These are phyloP conservation scores for Hassar affinis DNA, from an alignment of 2,113 vertebrate species.

Conservation along the genomic window DNA sequence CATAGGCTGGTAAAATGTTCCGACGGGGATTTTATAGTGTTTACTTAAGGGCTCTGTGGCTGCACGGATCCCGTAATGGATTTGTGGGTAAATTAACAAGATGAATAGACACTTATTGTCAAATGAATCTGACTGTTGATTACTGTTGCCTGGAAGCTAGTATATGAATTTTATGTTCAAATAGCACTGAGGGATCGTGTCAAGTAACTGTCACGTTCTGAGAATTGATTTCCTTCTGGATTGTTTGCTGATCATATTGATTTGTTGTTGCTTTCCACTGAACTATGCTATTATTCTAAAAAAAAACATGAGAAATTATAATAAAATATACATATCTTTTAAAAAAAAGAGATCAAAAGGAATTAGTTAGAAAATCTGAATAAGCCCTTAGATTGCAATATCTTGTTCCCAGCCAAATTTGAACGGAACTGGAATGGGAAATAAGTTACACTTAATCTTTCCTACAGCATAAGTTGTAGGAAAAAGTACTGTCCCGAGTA, in stretches of 20 bases:
- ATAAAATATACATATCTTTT: too few species aligned
- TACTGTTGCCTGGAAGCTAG: slow-evolving; percentile 29
- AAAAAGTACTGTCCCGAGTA: not conserved
- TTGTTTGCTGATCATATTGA: not conserved
- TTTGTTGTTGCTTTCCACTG: not conserved
- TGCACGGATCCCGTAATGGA: slow-evolving; percentile 45
- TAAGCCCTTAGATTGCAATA: not conserved
- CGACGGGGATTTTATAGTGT: slow-evolving; percentile 40
- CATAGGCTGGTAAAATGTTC: slow-evolving; percentile 37
- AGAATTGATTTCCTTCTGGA: not conserved
- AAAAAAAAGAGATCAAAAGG: too few species aligned
- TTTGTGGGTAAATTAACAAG: slow-evolving; percentile 51
- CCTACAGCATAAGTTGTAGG: not conserved
- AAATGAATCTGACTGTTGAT: slow-evolving; percentile 46
- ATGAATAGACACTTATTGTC: slow-evolving; percentile 49
- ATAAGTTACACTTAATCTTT: not conserved
- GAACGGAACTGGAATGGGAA: not conserved
- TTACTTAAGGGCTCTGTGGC: slow-evolving; percentile 41
- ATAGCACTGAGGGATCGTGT: not conserved
- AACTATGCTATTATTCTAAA: not conserved
- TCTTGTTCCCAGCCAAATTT: not conserved
- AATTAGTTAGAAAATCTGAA: not conserved
- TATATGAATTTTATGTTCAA: slow-evolving; percentile 11
- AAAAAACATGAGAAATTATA: too few species aligned
- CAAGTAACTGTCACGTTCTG: not conserved